A percentile compares a stretch with the other conserved stretches of the same genome.
Conservation (phyloP, 2,797 vertebrate species). For the Myripristis murdjan region DNA sequence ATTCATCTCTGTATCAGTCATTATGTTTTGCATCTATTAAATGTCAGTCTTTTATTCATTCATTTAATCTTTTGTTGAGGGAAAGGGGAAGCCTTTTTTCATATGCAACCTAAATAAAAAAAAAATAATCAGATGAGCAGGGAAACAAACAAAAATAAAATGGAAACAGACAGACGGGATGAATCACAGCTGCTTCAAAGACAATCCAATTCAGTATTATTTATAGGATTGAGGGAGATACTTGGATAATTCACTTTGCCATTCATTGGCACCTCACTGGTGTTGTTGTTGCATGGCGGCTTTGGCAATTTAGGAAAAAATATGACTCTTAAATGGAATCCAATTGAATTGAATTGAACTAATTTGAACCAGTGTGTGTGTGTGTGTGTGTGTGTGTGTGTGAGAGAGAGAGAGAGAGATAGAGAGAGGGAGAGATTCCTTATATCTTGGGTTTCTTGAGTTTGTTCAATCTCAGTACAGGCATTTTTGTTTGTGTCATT, state of each 20-base stretch:
- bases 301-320: not conserved
- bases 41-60: not conserved
- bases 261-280: no score
- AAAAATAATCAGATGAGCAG: not conserved
- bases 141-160: not conserved
- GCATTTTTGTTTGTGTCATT: not conserved
- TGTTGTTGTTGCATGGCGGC: not conserved
- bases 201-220: slow-evolving; percentile 1
- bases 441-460: slow-evolving; percentile 9
- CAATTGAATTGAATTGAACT: not conserved
- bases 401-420: no score
- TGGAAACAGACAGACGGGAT: not conserved
- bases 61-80: not conserved
- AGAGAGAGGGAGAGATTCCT: no score
- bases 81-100: not conserved
- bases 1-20: not conserved
- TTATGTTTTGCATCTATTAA: slow-evolving; percentile 1
- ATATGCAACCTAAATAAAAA: not conserved
- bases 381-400: no score
- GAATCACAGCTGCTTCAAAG: slow-evolving; percentile 9
- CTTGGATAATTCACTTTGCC: no score
- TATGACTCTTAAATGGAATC: not conserved
- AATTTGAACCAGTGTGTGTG: no score
- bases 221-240: not conserved
- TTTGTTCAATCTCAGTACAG: not conserved